Evolutionary conservation across 2,113 vertebrate genomes (phyloP), one percentile per base, ranked within the genome.

Genomic region (Hucho hucho): DNA sequence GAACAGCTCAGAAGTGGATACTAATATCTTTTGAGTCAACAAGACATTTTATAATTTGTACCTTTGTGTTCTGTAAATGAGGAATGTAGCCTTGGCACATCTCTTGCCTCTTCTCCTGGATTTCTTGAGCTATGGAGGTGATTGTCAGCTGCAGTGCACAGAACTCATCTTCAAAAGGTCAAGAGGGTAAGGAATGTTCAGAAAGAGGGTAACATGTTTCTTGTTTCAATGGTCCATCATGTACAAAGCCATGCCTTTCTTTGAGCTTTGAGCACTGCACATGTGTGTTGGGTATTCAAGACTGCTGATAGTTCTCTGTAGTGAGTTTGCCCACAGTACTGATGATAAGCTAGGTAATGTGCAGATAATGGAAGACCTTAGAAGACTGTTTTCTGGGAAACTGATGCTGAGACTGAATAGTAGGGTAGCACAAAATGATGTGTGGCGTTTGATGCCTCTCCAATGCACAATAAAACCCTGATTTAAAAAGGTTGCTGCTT

Each of bases 101-200:
- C 2, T 43, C 37, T 9, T 12, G 37, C 37, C 37, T 43, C 37
- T 43, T 43, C 9, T 43, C 37, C 37, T 43, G 37, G 37, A 12
- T 7, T 43, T 43, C 37, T 43, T 43, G 37, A 43, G 37, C 37
- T 43, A 43, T 43, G 37, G 9, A 26, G 7, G 70, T 74, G 82
- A 68, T 81, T 26, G 67, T 16, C 70, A 32, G 22, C 12, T 64
- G 78, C 32, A 49, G 78, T 56, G 72, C 76, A 77, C 83, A 83
- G 83, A 69, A 90, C 79, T 85, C 65, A 86, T 86, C 86, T 83
- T 77, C 75, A 43, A 83, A 84, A 86, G 86, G 83, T 88, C 84
- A 87, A 69, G 61, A 68, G 67, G 78, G 81, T 81, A 72, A 72
- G 77, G 82, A 43, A 9, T 78, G 75, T 77, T 72, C 73, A 69